Evolutionary conservation across 2,797 vertebrate species (phyloP), one percentile per base, ranked within the genome.

Genomic region (Naso thynnoides): DNA sequence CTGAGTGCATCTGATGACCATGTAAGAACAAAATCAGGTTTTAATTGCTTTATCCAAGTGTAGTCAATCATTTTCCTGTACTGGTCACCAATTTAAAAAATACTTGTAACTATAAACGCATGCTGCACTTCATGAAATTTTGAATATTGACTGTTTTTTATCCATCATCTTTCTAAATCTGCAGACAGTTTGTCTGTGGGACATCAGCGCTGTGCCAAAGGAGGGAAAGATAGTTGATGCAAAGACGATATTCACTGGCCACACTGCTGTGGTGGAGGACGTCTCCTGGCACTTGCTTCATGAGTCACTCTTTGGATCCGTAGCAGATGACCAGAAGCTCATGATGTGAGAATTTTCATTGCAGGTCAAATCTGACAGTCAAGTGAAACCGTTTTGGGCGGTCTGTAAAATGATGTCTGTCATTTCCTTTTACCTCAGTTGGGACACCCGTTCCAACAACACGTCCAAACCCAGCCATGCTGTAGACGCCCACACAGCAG

Each of bases 1-100:
- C 95, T 99, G 16, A 99, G 97, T 86, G 96, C 97, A 15, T 98
- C 97, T 81, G 97, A 99, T 85, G 97, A 99, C 71, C 97, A 99
- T 10, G 97, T 98, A 88, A 91, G 96, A 38, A 6, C 26, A 24
- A 29, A 27, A 8, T 23, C 60, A 4, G 11, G 26, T 49, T 55
- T 56, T 4, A n/a, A 57, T 26, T 23, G 26, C 50, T 56, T 1
- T 45, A 19, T 15, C 2, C 1, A 5, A 29, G 1, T 26, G 13
- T 47, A 8, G 9, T n/a, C 5, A 13, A 23, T 7, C 2, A 13
- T 3, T 13, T 38, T 38, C 4, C 15, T 18, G 13, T 19, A 38
- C 13, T 21, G 0, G 45, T n/a, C 4, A 18, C 10, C 7, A 36
- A 8, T 63, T 29, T 38, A 47, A 15, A 36, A 56, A 1, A 36